A percentile compares a stretch with the other conserved stretches of the same genome.
These are phyloP conservation scores for Squalus acanthias DNA, from an alignment of 2,797 vertebrate species.

Conservation along the genomic window DNA sequence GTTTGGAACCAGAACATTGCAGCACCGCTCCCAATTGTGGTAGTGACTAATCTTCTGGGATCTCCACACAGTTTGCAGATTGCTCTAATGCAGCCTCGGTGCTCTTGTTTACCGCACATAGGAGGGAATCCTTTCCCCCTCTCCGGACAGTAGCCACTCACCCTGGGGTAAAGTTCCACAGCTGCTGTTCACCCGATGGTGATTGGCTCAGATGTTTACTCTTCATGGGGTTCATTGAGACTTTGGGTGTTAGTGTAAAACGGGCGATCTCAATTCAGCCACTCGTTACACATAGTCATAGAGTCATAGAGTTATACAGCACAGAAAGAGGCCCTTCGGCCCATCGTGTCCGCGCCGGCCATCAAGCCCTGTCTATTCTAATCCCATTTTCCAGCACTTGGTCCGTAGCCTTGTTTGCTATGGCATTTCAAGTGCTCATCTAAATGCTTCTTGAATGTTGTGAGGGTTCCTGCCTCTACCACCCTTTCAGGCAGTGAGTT, in stretches of 20 bases:
- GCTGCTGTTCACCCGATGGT: neutral
- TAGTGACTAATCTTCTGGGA: neutral
- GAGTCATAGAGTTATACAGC: no score
- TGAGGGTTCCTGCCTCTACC: no score
- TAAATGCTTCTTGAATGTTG: no score
- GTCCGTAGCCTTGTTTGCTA: no score
- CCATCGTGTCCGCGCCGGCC: no score
- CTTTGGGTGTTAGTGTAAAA: neutral
- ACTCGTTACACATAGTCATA: no score
- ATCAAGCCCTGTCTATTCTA: no score
- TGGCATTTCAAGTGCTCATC: no score
- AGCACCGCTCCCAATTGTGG: neutral
- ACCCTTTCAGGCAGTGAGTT: no score
- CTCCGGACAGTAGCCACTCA: neutral
- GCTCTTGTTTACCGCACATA: neutral
- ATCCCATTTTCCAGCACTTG: no score
- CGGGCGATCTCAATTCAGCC: neutral
- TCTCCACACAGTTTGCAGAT: neutral
- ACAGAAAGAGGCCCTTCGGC: no score
- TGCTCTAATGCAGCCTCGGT: neutral
- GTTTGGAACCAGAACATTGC: neutral
- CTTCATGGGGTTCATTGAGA: neutral
- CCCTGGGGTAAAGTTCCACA: neutral
- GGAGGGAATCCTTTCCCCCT: neutral
- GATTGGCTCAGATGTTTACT: neutral